These are phyloP conservation scores for Acrocera orbiculus DNA, from an alignment of 2,888 invertebrate genomes.

Conservation along the genomic window DNA sequence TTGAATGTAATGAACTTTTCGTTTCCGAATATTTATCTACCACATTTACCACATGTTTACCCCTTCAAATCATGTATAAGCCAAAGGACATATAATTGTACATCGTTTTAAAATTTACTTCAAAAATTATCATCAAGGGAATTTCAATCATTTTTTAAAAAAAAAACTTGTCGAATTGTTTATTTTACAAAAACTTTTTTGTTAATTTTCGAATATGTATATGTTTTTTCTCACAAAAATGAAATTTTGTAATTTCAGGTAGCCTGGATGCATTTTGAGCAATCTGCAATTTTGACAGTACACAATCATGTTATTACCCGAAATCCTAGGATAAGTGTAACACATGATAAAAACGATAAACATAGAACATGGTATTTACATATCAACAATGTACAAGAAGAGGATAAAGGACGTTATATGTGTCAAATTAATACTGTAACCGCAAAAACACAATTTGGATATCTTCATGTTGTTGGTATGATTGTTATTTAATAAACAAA, in stretches of 20 bases:
- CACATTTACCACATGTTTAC: no score
- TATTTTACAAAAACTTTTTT: no score
- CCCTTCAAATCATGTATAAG: no score
- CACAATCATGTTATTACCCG: constrained; percentile 89
- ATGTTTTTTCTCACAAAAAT: no score
- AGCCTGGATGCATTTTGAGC: constrained; percentile 92
- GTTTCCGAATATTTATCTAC: no score
- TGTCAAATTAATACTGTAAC: constrained; percentile 86
- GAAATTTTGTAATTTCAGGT: constrained; percentile 48
- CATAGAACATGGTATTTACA: constrained; percentile 77
- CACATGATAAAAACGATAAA: constrained; percentile 75
- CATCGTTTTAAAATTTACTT: no score
- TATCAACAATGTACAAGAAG: constrained; percentile 79
- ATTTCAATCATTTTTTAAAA: no score
- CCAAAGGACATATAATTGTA: no score
- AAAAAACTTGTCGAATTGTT: no score
- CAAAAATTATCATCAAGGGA: no score
- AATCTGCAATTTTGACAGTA: constrained; percentile 80
- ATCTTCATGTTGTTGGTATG: constrained; percentile 81
- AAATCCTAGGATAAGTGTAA: constrained; percentile 78
- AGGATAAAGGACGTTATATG: constrained; percentile 85
- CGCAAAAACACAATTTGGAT: constrained; percentile 83
- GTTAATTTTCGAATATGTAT: no score
- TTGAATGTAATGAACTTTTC: no score
- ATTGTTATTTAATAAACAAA: constrained; percentile 10